Percentiles rank a stretch among this genome's conserved stretches.
These are phyloP conservation scores for Punctoribates punctum DNA, from an alignment of 2,888 invertebrate species.

Conservation along the genomic window DNA sequence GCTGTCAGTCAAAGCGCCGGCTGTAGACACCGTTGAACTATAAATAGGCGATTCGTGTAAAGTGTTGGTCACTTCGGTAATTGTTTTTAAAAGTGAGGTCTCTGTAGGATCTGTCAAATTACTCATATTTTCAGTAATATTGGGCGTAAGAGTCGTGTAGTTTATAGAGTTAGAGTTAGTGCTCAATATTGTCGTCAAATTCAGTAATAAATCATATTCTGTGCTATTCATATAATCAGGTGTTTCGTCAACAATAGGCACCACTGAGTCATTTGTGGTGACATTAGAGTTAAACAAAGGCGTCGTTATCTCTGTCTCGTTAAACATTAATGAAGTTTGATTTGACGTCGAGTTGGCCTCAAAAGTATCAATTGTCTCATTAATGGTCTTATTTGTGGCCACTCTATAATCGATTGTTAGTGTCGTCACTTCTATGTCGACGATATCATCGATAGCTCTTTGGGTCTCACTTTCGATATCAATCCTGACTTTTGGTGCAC, in stretches of 20 bases:
- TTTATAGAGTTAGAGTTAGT: neutral
- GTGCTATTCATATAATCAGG: slow-evolving; percentile 13
- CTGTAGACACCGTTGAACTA: neutral
- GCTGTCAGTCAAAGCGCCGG: neutral
- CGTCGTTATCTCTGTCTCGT: slow-evolving; percentile 18
- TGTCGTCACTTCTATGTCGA: slow-evolving; percentile 1
- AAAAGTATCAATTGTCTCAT: neutral
- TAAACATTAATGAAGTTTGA: slow-evolving; percentile 5
- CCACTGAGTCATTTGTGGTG: slow-evolving; percentile 29
- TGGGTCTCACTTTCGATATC: slow-evolving; percentile 19
- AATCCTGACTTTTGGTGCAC: neutral
- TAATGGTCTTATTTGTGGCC: neutral
- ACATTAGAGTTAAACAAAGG: slow-evolving; percentile 19
- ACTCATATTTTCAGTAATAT: neutral
- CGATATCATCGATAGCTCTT: neutral
- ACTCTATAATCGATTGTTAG: neutral
- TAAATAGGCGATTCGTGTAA: slow-evolving; percentile 8
- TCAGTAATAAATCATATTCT: slow-evolving; percentile 1
- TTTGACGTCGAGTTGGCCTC: neutral
- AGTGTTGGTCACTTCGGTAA: neutral
- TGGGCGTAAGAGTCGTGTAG: neutral
- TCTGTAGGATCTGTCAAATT: neutral
- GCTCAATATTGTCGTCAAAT: slow-evolving; percentile 5
- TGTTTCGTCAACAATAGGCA: slow-evolving; percentile 22
- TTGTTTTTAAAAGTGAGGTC: neutral